Evolutionary conservation across 2,888 invertebrate genomes (phyloP), one percentile per base, ranked within the genome.

Genomic region (Cataglyphis altisquamis): DNA sequence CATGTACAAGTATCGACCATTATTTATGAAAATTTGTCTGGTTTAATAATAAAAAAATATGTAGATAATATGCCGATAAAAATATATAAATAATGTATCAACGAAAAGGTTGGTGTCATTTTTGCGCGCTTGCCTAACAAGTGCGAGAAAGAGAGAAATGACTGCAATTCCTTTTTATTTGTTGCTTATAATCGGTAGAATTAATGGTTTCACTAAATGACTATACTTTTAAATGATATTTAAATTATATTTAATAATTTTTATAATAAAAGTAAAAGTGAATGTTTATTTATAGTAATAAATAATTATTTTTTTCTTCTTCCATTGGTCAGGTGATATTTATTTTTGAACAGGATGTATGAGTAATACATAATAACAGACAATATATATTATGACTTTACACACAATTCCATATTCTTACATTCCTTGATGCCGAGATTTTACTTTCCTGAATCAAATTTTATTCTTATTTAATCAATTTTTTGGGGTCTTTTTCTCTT

Each of bases 381-480:
- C 21, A 60, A 70, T 55, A 32, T 55, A 32, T 70, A 70, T 55
- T 55, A 12, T 72, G 18, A 39, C 25, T 29, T 29, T 15, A 2
- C 29, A 3, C 3, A 29, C 15, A 29, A 29, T 66, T 5, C 8
- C 8, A 62, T 36, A 21, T n/a, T n/a, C 15, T 15, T 74, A 9
- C n/a, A 32, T 18, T 45, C 3, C 25, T 70, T 72, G 64, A 64
- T 64, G 25, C n/a, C 12, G 63, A 36, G 48, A 67, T 52, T 48
- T 67, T 18, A 48, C 1, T 32, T 67, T 75, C 25, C 12, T 36
- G 8, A 18, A 21, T 52, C 36, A 41, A 36, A 68, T 39, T 60
- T 10, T 21, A 15, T 57, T 57, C 9, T 36, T 60, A 60, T 1
- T 55, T 39, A 10, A 36, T 72, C 29, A 62, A 60, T 6, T 29